A percentile compares a stretch with the other conserved stretches of the same genome.
Evolutionary conservation across 2,797 vertebrate species (phyloP).

Genomic region (Gymnothorax reevesii): DNA sequence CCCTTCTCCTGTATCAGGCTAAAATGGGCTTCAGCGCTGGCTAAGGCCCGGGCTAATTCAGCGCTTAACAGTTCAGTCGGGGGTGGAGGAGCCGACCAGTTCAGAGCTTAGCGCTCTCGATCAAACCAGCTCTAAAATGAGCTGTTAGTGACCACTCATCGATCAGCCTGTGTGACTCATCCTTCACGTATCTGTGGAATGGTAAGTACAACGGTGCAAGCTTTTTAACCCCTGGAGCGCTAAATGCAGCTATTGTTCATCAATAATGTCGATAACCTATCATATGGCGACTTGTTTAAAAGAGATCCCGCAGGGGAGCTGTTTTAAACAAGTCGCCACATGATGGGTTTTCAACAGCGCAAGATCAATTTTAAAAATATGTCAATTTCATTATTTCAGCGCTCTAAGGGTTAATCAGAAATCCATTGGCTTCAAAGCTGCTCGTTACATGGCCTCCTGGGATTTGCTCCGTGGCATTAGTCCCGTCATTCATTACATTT

Average conservation of each 20-base stretch:
- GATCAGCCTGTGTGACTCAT: background rate
- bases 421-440: background rate
- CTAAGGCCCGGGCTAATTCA: background rate
- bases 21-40: background rate
- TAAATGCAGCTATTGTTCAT: no score
- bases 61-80: background rate
- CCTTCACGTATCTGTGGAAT: background rate
- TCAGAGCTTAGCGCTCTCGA: background rate
- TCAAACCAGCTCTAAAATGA: background rate
- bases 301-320: no score
- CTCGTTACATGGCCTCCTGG: background rate
- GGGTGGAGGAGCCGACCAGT: background rate
- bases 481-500: background rate
- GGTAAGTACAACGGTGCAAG: background rate
- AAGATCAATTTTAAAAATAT: no score
- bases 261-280: no score
- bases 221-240: no score
- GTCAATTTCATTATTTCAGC: no score
- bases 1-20: background rate
- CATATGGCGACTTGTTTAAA: no score
- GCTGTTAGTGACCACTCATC: background rate
- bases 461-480: background rate
- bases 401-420: background rate
- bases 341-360: no score
- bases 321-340: no score